phyloP scores from a whole-genome alignment of 1,140 invertebrate species.

The Saccostrea cuccullata region DNA sequence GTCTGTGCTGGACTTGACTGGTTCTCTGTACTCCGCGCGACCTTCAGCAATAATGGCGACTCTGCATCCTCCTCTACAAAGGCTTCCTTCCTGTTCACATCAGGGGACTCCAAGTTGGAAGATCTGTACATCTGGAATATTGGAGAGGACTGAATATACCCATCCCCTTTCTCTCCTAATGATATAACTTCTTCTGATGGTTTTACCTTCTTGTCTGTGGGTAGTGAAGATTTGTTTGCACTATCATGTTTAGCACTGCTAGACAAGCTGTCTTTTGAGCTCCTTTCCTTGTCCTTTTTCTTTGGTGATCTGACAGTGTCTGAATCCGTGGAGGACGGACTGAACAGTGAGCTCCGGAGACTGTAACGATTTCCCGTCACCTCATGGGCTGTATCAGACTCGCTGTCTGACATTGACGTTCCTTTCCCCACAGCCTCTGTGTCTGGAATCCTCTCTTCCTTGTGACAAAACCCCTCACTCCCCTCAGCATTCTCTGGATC shows the following conservation, averaged over 20 bases:
- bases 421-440: not conserved
- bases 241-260: not conserved
- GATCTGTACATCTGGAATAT: not conserved
- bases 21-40: not conserved
- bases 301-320: constrained; percentile 5
- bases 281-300: not conserved
- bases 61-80: not conserved
- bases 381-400: not conserved
- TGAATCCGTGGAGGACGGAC: constrained; percentile 1
- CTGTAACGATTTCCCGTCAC: constrained; percentile 13
- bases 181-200: not conserved
- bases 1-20: not conserved
- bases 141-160: not conserved
- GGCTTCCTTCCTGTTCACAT: not conserved
- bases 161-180: not conserved
- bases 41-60: constrained; percentile 9
- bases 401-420: not conserved
- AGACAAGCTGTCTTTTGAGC: not conserved
- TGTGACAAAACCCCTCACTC: not conserved
- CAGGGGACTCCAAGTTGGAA: not conserved
- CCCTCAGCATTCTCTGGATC: not conserved
- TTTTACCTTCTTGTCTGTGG: not conserved
- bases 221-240: not conserved
- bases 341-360: constrained; percentile 30
- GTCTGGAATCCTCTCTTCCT: not conserved